Conservation (phyloP, 2,797 vertebrate genomes). For the Scolopax rusticola region DNA sequence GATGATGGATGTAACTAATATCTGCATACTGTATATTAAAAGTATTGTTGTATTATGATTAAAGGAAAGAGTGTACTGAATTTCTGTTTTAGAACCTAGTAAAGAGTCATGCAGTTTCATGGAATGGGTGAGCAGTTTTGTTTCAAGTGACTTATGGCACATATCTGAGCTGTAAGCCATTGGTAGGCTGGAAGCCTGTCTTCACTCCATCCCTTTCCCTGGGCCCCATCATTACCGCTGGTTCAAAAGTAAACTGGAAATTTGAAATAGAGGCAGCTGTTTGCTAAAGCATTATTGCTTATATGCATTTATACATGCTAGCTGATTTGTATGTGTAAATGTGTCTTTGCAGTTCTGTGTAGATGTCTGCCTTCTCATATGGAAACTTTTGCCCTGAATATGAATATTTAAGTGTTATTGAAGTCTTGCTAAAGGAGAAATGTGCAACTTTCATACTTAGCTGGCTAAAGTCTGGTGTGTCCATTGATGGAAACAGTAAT, state of each 20-base stretch:
- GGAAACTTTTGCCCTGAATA: neutral
- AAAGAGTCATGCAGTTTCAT: accelerated
- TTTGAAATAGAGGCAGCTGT: neutral
- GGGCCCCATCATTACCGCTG: neutral
- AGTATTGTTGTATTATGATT: neutral
- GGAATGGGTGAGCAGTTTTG: neutral
- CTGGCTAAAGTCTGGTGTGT: neutral
- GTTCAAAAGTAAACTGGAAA: neutral
- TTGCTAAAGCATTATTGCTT: neutral
- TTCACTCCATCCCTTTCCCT: neutral
- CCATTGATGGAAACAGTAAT: neutral
- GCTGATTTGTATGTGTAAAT: neutral
- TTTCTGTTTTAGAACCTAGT: accelerated
- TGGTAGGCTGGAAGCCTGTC: neutral
- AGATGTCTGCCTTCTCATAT: neutral
- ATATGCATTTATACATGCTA: neutral
- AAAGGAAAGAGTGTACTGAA: neutral
- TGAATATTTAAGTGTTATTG: neutral
- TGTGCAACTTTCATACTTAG: neutral
- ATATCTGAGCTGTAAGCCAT: neutral
- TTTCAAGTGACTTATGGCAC: neutral
- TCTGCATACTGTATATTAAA: neutral
- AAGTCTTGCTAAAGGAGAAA: neutral
- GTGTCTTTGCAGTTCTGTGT: neutral
- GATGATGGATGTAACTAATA: neutral